phyloP scores from a whole-genome alignment of 1,140 invertebrate genomes.

The Caenorhabditis elegans region WBcel235 BX284603.4:6347001-6347500 shows the following conservation, averaged over 20 bases:
- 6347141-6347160: slow-evolving; percentile 13
- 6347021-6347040: background rate
- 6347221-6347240: background rate
- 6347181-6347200: slow-evolving; percentile 11
- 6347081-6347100: background rate
- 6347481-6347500: slow-evolving; percentile 9
- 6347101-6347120: background rate
- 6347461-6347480: background rate
- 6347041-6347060: background rate
- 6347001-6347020: background rate
- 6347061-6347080: background rate
- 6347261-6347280: background rate
- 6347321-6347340: background rate
- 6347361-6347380: background rate
- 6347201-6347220: slow-evolving; percentile 33
- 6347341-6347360: slow-evolving; percentile 10
- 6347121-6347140: background rate
- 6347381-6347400: background rate
- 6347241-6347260: background rate
- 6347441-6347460: slow-evolving; percentile 22
- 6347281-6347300: background rate
- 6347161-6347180: slow-evolving; percentile 41
- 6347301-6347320: background rate
- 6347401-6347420: background rate
- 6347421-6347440: background rate